Conservation (phyloP, 2,113 vertebrate genomes). For the Pampusana beccarii region DNA sequence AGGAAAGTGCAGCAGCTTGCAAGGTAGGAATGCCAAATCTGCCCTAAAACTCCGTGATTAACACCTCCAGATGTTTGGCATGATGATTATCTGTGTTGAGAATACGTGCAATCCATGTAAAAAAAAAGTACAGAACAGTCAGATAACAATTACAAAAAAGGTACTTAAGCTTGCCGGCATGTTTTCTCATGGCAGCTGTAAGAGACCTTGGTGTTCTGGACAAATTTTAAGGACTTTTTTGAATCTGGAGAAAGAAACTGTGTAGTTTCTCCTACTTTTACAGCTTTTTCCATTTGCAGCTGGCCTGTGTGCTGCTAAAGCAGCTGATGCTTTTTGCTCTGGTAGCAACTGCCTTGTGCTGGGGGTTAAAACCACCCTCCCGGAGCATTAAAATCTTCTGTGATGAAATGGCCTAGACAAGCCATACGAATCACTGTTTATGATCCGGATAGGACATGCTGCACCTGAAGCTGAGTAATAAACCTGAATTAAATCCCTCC, state of each 20-base stretch:
- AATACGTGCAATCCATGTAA: background rate
- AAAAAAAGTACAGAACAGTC: background rate
- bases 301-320: background rate
- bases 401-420: background rate
- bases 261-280: background rate
- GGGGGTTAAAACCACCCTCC: background rate
- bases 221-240: background rate
- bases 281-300: background rate
- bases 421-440: background rate
- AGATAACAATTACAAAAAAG: background rate
- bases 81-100: background rate
- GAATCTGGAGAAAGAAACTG: background rate
- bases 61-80: background rate
- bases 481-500: background rate
- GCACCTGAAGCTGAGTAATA: background rate
- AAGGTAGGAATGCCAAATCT: slow-evolving; percentile 71
- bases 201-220: background rate
- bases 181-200: background rate
- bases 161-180: background rate
- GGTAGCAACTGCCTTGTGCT: background rate
- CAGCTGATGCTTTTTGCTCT: background rate
- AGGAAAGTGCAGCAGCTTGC: background rate
- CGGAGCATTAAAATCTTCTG: background rate
- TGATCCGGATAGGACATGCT: background rate
- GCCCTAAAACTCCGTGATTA: background rate